Conservation (phyloP, 2,113 vertebrate genomes). For the Pangasianodon gigas region DNA sequence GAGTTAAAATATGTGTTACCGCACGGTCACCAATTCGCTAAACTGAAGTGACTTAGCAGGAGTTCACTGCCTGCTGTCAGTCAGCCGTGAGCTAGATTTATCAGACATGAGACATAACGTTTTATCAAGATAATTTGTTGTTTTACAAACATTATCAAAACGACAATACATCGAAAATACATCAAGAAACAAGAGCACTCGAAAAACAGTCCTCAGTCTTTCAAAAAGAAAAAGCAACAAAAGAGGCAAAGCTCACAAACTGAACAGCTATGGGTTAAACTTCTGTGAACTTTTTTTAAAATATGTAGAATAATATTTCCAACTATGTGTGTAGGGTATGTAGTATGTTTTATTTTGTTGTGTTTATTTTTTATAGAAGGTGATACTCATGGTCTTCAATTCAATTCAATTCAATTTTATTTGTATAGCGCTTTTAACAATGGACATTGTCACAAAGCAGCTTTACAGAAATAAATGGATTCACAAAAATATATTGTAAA, state of each 20-base stretch:
- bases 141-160: background rate
- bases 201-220: background rate
- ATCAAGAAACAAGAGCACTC: background rate
- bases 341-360: background rate
- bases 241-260: background rate
- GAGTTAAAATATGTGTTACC: background rate
- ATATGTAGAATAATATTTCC: too few species aligned
- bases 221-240: background rate
- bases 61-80: too few species aligned
- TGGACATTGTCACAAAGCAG: too few species aligned
- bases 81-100: background rate
- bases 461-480: too few species aligned
- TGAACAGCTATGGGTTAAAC: background rate
- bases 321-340: too few species aligned
- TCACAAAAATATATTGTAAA: too few species aligned
- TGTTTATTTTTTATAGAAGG: too few species aligned
- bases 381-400: too few species aligned
- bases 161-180: background rate
- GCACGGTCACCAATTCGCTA: background rate
- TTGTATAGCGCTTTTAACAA: too few species aligned
- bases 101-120: background rate
- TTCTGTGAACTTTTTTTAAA: too few species aligned
- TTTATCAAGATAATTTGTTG: background rate
- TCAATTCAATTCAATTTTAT: too few species aligned
- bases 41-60: background rate